These are phyloP conservation scores for Meteorus cinctellus DNA, from an alignment of 2,888 invertebrate species.

Conservation along the genomic window DNA sequence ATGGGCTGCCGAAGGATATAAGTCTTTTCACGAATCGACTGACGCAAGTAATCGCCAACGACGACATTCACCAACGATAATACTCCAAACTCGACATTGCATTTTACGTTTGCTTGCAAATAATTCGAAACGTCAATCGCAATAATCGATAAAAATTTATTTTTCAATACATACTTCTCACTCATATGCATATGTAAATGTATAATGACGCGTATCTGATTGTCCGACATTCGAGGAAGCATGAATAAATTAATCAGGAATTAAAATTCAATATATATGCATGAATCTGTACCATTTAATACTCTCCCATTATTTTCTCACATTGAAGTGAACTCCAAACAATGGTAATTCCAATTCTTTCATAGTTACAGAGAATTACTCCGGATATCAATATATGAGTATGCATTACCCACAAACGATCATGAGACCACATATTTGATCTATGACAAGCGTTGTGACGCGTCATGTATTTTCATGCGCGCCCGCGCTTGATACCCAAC, in stretches of 20 bases:
- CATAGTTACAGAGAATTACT: too few species aligned
- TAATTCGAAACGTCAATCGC: constrained; percentile 14
- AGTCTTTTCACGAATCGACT: constrained; percentile 33
- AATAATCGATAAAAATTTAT: constrained; percentile 11
- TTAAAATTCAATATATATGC: too few species aligned
- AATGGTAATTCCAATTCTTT: too few species aligned
- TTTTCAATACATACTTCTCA: constrained; percentile 4
- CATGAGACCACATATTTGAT: constrained; percentile 1
- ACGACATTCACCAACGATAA: background rate
- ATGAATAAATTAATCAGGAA: background rate
- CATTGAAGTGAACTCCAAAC: too few species aligned
- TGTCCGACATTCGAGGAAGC: background rate
- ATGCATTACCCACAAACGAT: background rate
- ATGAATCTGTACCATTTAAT: too few species aligned
- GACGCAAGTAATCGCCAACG: constrained; percentile 15
- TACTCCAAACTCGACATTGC: background rate
- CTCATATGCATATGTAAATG: background rate
- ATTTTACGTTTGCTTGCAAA: constrained; percentile 19
- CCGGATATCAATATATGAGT: background rate
- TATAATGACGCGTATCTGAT: background rate
- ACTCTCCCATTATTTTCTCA: too few species aligned
- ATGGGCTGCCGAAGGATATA: constrained; percentile 38
- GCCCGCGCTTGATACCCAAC: background rate
- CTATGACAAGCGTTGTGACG: constrained; percentile 22
- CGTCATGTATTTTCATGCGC: constrained; percentile 31